phyloP scores from a whole-genome alignment of 2,888 invertebrate species.

The Eulithis prunata region DNA sequence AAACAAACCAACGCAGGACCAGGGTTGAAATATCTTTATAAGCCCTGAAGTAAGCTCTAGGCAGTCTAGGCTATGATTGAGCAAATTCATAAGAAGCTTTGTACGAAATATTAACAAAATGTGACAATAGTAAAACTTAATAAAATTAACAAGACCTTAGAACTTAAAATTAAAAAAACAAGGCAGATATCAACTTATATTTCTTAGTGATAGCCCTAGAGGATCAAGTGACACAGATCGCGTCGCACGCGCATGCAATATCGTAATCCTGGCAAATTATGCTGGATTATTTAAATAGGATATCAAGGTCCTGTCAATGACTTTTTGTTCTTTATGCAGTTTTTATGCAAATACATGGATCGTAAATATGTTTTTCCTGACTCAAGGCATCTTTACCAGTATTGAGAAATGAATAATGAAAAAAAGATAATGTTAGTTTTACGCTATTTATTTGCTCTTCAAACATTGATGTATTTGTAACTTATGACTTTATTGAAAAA shows the following conservation, averaged over 20 bases:
- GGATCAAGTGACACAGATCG: slow-evolving; percentile 6
- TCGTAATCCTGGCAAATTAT: slow-evolving; percentile 23
- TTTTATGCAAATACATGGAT: slow-evolving; percentile 16
- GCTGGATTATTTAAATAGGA: slow-evolving; percentile 29
- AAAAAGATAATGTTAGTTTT: background rate
- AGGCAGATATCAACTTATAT: too few relatives aligned
- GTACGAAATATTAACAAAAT: too few relatives aligned
- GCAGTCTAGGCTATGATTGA: too few relatives aligned
- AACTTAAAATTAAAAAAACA: too few relatives aligned
- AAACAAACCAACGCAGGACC: slow-evolving; percentile 2
- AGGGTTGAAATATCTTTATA: slow-evolving; percentile 4
- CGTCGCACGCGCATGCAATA: slow-evolving; percentile 22
- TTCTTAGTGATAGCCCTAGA: slow-evolving; percentile 15
- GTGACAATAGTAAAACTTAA: too few relatives aligned
- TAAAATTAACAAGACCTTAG: too few relatives aligned
- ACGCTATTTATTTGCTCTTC: background rate
- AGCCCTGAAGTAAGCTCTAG: too few relatives aligned
- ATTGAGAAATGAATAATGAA: slow-evolving; percentile 1
- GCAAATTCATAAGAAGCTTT: too few relatives aligned
- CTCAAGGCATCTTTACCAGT: background rate
- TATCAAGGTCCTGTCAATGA: slow-evolving; percentile 35
- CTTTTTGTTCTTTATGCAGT: slow-evolving; percentile 15
- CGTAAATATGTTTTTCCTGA: slow-evolving; percentile 7
- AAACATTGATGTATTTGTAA: too few relatives aligned
- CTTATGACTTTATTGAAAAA: too few relatives aligned